Evolutionary conservation across 1,140 invertebrate species (phyloP).

Genomic region (Plodia interpunctella): DNA sequence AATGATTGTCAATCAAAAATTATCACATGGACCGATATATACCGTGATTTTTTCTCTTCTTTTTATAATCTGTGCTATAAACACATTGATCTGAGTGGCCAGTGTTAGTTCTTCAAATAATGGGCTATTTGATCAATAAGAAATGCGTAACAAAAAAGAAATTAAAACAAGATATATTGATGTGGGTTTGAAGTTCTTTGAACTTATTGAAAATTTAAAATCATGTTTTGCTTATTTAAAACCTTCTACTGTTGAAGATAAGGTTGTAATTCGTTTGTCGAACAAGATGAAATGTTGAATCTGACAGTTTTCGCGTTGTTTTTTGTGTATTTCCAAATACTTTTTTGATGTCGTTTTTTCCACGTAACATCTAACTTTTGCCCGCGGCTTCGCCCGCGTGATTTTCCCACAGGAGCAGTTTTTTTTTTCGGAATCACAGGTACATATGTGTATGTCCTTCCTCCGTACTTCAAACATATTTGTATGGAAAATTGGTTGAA

Average conservation of each 20-base stretch:
- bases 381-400: too few relatives aligned
- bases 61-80: constrained; percentile 5
- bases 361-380: too few relatives aligned
- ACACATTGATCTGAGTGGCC: constrained; percentile 36
- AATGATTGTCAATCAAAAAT: constrained; percentile 1
- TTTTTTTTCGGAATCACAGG: too few relatives aligned
- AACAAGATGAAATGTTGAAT: neutral
- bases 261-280: neutral
- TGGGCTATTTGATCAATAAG: constrained; percentile 53
- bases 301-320: constrained; percentile 1
- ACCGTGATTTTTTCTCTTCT: neutral
- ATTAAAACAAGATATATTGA: constrained; percentile 24
- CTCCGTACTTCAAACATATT: too few relatives aligned
- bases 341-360: neutral
- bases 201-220: constrained; percentile 32
- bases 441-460: too few relatives aligned
- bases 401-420: too few relatives aligned
- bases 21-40: neutral
- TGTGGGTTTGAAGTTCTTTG: constrained; percentile 56
- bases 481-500: too few relatives aligned
- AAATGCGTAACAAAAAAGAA: constrained; percentile 53
- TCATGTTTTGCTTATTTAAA: neutral
- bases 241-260: neutral
- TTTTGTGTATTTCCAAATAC: neutral
- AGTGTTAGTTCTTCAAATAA: constrained; percentile 42